phyloP scores from a whole-genome alignment of 2,113 vertebrate species.

The Anarrhichthys ocellatus region DNA sequence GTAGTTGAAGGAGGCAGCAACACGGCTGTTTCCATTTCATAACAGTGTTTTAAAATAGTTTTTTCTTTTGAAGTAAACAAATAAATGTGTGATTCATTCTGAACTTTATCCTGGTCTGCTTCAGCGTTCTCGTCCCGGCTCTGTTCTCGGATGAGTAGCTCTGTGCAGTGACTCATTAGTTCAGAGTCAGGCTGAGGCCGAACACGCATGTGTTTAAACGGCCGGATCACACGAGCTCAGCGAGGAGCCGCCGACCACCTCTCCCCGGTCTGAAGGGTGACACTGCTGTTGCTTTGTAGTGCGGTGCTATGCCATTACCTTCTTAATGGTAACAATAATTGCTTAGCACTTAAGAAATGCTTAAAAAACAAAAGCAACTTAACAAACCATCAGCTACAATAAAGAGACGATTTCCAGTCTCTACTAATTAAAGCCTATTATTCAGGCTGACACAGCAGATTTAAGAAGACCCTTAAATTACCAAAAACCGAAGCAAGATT shows the following conservation, averaged over 20 bases:
- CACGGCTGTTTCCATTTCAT: not conserved
- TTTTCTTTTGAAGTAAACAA: not conserved
- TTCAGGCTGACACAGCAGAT: slow-evolving; percentile 24
- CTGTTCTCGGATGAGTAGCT: not conserved
- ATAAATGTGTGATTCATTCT: not conserved
- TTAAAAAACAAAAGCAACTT: slow-evolving; percentile 46
- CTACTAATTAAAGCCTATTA: slow-evolving; percentile 39
- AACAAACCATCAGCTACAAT: slow-evolving; percentile 20
- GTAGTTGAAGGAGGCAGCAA: too few species aligned
- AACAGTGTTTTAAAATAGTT: too few species aligned
- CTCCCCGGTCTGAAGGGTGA: not conserved
- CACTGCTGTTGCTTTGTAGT: not conserved
- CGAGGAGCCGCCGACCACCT: not conserved
- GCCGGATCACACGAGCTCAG: not conserved
- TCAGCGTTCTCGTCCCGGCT: too few species aligned
- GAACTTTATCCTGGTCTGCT: not conserved
- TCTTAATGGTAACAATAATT: slow-evolving; percentile 50
- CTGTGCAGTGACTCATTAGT: not conserved
- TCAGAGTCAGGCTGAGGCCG: slow-evolving; percentile 3
- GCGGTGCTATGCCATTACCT: slow-evolving; percentile 27
- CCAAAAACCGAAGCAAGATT: slow-evolving; percentile 17
- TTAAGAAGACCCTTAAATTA: slow-evolving; percentile 11
- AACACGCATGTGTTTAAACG: not conserved
- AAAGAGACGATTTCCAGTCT: not conserved
- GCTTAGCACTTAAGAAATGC: slow-evolving; percentile 32